These are phyloP conservation scores for Apodemia hepburni DNA, from an alignment of 2,888 invertebrate species.

Conservation along the genomic window DNA sequence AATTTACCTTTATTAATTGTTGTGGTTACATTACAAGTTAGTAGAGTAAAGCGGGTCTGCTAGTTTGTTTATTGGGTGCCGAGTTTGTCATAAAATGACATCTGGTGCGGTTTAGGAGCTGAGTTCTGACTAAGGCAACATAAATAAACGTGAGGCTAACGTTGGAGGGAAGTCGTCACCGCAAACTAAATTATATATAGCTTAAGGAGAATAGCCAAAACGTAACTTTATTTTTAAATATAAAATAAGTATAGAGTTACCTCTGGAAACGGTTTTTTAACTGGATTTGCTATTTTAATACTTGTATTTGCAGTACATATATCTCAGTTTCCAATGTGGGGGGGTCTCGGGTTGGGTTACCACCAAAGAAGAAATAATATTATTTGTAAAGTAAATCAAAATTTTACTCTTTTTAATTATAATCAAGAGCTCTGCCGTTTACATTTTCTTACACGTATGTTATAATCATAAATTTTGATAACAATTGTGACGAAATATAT, in stretches of 20 bases:
- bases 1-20: background rate
- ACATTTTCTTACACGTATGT: background rate
- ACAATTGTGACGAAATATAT: background rate
- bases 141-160: conserved; percentile 69
- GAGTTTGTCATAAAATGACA: conserved; percentile 71
- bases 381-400: background rate
- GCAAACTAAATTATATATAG: conserved; percentile 38
- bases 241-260: background rate
- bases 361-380: background rate
- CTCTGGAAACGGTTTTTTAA: background rate
- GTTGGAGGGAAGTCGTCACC: conserved; percentile 44
- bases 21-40: background rate
- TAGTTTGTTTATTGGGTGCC: conserved; percentile 64
- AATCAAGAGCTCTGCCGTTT: background rate
- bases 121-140: conserved; percentile 69
- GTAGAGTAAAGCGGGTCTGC: conserved; percentile 29
- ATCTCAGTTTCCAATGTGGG: background rate
- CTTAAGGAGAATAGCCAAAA: conserved; percentile 23
- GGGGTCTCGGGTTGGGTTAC: background rate
- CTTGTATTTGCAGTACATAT: background rate
- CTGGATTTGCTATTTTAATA: background rate
- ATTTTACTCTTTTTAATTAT: no score
- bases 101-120: conserved; percentile 71
- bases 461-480: no score
- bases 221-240: conserved; percentile 21